Conservation (phyloP, 2,888 invertebrate species). For the Brachyptera risi region DNA sequence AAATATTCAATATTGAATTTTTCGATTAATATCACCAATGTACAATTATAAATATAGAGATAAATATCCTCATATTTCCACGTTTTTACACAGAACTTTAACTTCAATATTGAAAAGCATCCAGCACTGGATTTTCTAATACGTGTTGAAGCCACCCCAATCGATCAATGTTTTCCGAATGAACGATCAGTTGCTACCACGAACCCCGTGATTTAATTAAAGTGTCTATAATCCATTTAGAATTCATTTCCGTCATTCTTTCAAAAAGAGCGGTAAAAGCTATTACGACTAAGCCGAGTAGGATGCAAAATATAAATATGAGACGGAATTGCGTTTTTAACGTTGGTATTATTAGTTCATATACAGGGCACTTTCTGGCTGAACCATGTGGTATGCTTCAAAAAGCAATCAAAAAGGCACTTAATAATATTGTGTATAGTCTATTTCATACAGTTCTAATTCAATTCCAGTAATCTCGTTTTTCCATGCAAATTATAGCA, state of each 20-base stretch:
- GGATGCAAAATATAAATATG: neutral
- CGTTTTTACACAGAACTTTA: too few species aligned
- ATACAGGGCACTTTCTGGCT: neutral
- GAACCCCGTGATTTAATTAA: conserved; percentile 13
- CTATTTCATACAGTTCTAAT: neutral
- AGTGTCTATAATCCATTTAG: conserved; percentile 21
- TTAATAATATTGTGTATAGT: neutral
- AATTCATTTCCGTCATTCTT: conserved; percentile 18
- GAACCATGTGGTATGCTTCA: neutral
- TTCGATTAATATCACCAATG: too few species aligned
- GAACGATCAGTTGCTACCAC: neutral
- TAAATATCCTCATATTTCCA: too few species aligned
- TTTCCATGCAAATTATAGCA: neutral
- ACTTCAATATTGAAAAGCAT: too few species aligned
- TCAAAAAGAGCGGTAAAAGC: conserved; percentile 22
- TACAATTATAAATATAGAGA: too few species aligned
- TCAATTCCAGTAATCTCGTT: neutral
- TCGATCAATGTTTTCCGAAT: conserved; percentile 13
- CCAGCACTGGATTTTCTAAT: too few species aligned
- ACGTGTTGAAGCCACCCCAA: neutral
- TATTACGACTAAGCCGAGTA: conserved; percentile 12
- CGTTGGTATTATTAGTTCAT: conserved; percentile 1
- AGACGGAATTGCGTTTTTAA: neutral
- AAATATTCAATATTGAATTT: too few species aligned
- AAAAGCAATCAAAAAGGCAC: neutral